Conservation (phyloP, 2,797 vertebrate genomes). For the Megalops cyprinoides region DNA sequence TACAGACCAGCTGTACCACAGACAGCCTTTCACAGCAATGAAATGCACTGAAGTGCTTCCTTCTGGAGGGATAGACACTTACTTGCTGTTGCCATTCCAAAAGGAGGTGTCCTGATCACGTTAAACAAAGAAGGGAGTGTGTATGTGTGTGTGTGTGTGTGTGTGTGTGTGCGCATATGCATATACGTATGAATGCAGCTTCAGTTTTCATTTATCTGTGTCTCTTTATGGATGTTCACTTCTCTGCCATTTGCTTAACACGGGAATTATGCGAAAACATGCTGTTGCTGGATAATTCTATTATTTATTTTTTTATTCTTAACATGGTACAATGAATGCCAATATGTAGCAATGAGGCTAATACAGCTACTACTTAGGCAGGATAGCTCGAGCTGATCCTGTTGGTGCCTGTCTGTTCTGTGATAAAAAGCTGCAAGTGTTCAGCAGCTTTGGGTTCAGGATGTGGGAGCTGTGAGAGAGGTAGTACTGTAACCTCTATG, state of each 20-base stretch:
- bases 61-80: too few species aligned
- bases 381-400: neutral
- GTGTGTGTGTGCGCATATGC: neutral
- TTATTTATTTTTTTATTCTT: too few species aligned
- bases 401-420: neutral
- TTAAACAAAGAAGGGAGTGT: too few species aligned
- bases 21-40: too few species aligned
- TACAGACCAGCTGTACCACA: too few species aligned
- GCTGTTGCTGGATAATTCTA: neutral
- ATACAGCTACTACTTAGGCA: neutral
- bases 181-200: too few species aligned
- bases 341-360: neutral
- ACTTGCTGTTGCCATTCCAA: too few species aligned
- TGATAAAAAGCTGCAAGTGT: neutral
- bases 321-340: neutral
- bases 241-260: neutral
- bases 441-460: neutral
- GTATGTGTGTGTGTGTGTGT: neutral
- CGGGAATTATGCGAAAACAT: neutral
- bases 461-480: conserved; percentile 4
- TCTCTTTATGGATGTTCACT: neutral
- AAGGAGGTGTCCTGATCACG: too few species aligned
- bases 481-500: neutral
- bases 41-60: too few species aligned
- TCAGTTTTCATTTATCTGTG: neutral